These are phyloP conservation scores for Hiodon tergisus DNA, from an alignment of 2,113 vertebrate species.

Conservation along the genomic window DNA sequence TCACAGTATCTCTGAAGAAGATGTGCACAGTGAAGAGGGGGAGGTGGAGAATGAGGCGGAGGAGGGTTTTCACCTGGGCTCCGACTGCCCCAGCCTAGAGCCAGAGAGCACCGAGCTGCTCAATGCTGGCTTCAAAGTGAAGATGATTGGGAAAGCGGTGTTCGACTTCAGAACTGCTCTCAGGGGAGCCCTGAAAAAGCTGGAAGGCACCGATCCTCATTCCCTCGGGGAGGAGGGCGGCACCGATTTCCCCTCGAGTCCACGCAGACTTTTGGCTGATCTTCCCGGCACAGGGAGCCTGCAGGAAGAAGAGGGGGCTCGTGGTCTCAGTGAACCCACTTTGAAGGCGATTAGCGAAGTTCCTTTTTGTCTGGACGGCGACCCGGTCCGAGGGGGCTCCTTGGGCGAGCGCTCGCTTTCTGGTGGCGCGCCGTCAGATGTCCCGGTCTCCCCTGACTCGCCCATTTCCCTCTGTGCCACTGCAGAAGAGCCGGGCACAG, in stretches of 20 bases:
- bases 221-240: slow-evolving; percentile 41
- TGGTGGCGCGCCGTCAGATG: slow-evolving; percentile 13
- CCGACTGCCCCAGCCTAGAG: not conserved
- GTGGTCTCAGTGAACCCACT: not conserved
- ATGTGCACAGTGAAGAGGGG: slow-evolving; percentile 8
- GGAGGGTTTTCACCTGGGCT: slow-evolving; percentile 12
- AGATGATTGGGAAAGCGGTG: slow-evolving; percentile 78
- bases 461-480: slow-evolving; percentile 39
- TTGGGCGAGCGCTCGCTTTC: not conserved
- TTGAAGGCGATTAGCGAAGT: not conserved
- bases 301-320: not conserved
- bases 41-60: not conserved
- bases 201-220: slow-evolving; percentile 56
- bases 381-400: not conserved
- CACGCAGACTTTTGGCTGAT: not conserved
- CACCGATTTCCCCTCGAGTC: slow-evolving; percentile 28
- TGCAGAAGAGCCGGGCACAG: slow-evolving; percentile 31
- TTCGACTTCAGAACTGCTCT: slow-evolving; percentile 78
- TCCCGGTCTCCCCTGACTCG: slow-evolving; percentile 16
- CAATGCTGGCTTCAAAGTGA: slow-evolving; percentile 74
- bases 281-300: not conserved
- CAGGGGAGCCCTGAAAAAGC: slow-evolving; percentile 78
- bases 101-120: slow-evolving; percentile 50
- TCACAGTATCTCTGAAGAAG: slow-evolving; percentile 6
- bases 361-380: not conserved